Percentiles rank a stretch among this genome's conserved stretches.
These are phyloP conservation scores for Cyphomyrus plagiostoma DNA, from an alignment of 2,113 vertebrate genomes.

Conservation along the genomic window DNA sequence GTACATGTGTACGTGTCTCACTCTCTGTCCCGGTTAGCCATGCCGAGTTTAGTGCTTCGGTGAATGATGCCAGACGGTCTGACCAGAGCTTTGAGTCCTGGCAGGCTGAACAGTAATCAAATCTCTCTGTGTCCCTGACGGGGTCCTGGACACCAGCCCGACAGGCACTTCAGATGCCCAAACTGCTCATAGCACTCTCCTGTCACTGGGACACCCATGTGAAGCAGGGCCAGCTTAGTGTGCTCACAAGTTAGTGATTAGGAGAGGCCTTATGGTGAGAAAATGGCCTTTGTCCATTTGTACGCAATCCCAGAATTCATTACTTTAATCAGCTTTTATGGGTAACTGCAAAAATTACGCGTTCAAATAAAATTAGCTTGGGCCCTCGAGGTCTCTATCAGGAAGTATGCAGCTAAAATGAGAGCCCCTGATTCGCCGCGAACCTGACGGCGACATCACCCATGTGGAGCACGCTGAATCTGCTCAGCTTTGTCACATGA, in stretches of 20 bases:
- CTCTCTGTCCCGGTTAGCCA: not conserved
- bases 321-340: not conserved
- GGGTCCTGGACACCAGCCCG: conserved; percentile 1
- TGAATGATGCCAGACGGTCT: not conserved
- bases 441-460: not conserved
- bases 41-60: not conserved
- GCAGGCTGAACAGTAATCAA: not conserved
- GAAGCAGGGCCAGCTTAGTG: not conserved
- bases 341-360: not conserved
- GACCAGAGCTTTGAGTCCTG: not conserved
- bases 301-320: not conserved
- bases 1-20: not conserved
- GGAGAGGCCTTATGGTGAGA: not conserved
- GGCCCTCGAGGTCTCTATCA: not conserved
- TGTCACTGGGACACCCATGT: not conserved
- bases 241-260: not conserved
- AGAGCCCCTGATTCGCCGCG: not conserved
- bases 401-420: not conserved
- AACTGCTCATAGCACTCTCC: not conserved
- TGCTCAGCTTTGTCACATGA: not conserved
- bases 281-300: not conserved
- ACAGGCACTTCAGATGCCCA: not conserved
- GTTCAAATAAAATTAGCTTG: not conserved
- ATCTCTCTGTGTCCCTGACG: not conserved
- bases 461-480: not conserved